Evolutionary conservation across 1,140 invertebrate species (phyloP), one percentile per base, ranked within the genome.

Genomic region (Planococcus citri): DNA sequence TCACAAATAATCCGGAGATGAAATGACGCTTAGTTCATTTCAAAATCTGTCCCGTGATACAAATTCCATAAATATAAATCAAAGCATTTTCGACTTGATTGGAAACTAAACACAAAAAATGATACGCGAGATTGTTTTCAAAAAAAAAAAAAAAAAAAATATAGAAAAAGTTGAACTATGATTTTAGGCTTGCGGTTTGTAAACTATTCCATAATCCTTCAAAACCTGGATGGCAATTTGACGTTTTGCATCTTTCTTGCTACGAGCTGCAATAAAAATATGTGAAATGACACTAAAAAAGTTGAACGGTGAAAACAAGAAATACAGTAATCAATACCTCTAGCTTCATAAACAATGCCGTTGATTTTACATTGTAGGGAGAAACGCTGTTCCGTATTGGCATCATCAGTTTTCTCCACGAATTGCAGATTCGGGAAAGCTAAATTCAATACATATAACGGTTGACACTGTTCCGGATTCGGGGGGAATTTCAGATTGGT

Each of bases 171-270:
- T 58, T n/a, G 29, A 33, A 33, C 3, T 6, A 33, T 6, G 12
- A 33, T 6, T 33, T 33, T 12, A 33, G 12, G 29, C 29, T 64
- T 10, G 2, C 24, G 60, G 10, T 25, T 27, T 1, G 22, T 25
- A 64, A 25, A 6, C 24, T 24, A 64, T 64, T 25, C 60, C 60
- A 21, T 24, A 64, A 25, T 24, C 24, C 22, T 64, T 24, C 60
- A 64, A 64, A 64, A 64, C 20, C 22, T 64, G 60, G 3, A 64
- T 9, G 17, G 60, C 60, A 25, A 64, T 24, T 27, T 64, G 60
- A 25, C 60, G 60, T 27, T 27, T 64, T 12, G 60, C 60, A 17
- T 64, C 60, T 25, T 64, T 64, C 60, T 64, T 64, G 60, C 25
- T 64, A 4, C 60, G 60, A 64, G 60, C 60, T 64, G 17, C 21